These are phyloP conservation scores for Eulemur mongoz DNA, from an alignment of 2,797 vertebrate genomes.

Conservation along the genomic window DNA sequence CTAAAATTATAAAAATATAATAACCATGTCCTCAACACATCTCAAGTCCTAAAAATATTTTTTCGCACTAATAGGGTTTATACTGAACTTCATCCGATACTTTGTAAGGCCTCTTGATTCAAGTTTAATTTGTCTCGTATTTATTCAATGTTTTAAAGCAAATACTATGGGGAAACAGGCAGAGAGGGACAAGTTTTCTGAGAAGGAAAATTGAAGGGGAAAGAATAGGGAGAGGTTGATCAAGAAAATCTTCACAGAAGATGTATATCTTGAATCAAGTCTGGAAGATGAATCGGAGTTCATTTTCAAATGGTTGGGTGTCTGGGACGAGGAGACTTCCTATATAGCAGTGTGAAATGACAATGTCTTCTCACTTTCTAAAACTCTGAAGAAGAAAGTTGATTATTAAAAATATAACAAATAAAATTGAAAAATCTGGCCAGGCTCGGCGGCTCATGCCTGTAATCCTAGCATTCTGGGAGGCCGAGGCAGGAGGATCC, in stretches of 20 bases:
- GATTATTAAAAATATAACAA: background rate
- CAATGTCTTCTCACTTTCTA: background rate
- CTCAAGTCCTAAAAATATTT: constrained; percentile 21
- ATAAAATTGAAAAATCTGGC: background rate
- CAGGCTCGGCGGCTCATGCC: too few relatives aligned
- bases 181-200: background rate
- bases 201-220: background rate
- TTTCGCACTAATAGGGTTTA: background rate
- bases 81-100: background rate
- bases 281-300: background rate
- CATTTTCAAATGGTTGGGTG: background rate
- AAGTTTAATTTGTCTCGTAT: background rate
- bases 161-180: background rate
- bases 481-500: background rate
- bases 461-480: background rate
- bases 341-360: background rate
- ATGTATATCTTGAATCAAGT: background rate
- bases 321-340: background rate
- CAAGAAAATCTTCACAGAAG: background rate
- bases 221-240: background rate
- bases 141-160: background rate
- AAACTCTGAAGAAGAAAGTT: background rate
- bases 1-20: background rate
- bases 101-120: background rate
- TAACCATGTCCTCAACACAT: background rate